These are phyloP conservation scores for Coturnix japonica DNA, from an alignment of 2,113 vertebrate genomes.

Conservation along the genomic window DNA sequence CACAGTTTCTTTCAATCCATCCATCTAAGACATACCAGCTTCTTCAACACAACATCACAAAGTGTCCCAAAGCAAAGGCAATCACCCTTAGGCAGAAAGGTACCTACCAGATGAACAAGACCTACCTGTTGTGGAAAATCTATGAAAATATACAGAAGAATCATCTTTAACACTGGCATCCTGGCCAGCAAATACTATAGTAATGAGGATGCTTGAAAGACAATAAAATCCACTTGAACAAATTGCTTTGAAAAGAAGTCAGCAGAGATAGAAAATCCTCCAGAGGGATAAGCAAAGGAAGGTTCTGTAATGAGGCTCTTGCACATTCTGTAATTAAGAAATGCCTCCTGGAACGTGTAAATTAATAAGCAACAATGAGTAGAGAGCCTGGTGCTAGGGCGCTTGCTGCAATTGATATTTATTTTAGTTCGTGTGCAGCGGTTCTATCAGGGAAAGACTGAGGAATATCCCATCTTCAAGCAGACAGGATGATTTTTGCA, in stretches of 20 bases:
- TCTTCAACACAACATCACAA: background rate
- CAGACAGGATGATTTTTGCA: background rate
- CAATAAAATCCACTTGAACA: background rate
- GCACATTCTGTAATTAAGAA: slow-evolving; percentile 5
- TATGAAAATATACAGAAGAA: background rate
- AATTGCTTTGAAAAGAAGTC: background rate
- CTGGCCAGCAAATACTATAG: background rate
- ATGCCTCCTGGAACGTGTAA: background rate
- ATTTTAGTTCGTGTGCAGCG: background rate
- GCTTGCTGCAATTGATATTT: background rate
- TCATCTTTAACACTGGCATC: background rate
- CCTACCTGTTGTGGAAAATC: background rate
- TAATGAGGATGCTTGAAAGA: background rate
- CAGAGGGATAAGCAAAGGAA: background rate
- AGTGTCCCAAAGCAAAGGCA: background rate
- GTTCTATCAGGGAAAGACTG: background rate
- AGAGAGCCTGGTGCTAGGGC: background rate
- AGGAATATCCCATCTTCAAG: background rate
- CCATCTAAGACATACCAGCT: background rate
- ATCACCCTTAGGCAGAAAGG: background rate
- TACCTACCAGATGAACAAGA: background rate
- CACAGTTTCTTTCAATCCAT: background rate
- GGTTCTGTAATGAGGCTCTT: background rate
- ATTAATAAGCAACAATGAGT: slow-evolving; percentile 11
- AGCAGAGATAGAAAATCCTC: background rate